Evolutionary conservation across 1,140 invertebrate genomes (phyloP).

Genomic region (Sinella curviseta): DNA sequence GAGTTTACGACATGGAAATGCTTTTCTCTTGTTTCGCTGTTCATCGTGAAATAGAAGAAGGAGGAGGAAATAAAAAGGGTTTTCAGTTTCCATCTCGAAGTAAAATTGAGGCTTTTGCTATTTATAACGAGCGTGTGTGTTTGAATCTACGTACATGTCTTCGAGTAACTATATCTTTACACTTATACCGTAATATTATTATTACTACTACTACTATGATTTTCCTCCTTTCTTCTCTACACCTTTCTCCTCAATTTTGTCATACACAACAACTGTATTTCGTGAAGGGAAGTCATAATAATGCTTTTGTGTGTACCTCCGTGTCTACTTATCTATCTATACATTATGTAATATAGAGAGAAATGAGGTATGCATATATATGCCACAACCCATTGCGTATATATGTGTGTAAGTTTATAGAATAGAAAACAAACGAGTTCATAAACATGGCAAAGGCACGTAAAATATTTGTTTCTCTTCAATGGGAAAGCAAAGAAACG

Average conservation of each 20-base stretch:
- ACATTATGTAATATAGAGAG: neutral
- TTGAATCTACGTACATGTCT: neutral
- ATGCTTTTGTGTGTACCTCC: neutral
- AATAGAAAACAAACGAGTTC: neutral
- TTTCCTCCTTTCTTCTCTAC: neutral
- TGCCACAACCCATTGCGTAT: neutral
- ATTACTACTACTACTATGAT: neutral
- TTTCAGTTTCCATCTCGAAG: neutral
- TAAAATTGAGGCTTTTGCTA: neutral
- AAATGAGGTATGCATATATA: neutral
- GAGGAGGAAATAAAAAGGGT: neutral
- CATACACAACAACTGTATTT: neutral
- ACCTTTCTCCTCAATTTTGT: neutral
- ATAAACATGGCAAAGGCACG: neutral
- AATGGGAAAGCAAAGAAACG: neutral
- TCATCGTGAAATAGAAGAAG: neutral
- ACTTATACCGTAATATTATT: neutral
- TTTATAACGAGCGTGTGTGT: neutral
- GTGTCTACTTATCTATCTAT: neutral
- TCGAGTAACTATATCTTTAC: neutral
- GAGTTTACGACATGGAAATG: conserved; percentile 18
- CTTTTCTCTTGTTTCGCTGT: conserved; percentile 14
- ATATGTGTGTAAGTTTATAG: too few species aligned
- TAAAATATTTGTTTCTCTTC: conserved; percentile 16
- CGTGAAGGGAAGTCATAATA: neutral